Evolutionary conservation across 1,140 invertebrate species (phyloP), one percentile per base, ranked within the genome.

Genomic region (Drosophila grimshawi): DNA sequence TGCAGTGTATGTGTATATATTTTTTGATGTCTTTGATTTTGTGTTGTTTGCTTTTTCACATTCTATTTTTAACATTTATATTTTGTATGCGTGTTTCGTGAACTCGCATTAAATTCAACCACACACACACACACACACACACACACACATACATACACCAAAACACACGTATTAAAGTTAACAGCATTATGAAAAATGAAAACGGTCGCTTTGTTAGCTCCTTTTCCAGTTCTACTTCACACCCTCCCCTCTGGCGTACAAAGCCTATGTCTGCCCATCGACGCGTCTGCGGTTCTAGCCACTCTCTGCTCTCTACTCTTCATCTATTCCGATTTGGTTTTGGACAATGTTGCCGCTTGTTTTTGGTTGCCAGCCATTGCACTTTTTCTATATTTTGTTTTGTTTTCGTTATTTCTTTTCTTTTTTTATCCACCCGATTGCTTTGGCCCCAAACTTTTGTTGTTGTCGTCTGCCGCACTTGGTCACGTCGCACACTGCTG

Each of bases 1-100:
- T 19, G 19, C 19, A 19, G 19, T 19, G 19, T 19, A 19, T 46
- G 46, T 71, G 75, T 76, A 43, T 71, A 67, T 62, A 56, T 82
- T 80, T 78, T 57, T 64, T 78, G 64, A 57, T 80, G 80, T 76
- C 78, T 85, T 89, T 88, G 85, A 89, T 88, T 85, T 88, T 78
- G 61, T 73, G 85, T 90, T 88, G 78, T 89, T 88, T 88, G 85
- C 85, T 85, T 88, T 89, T 89, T 88, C 81, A 88, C 85, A 89
- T 88, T 88, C 85, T 89, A 88, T 88, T 89, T 88, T 88, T 89
- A 89, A 88, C 85, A 88, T 88, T 89, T 88, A 89, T 88, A 89
- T 88, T 88, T 88, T 83, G 83, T 81, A 80, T 88, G 74, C 77
- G 76, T 83, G 80, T 64, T 83, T 80, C 73, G 82, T 82, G 80